Percentiles rank a stretch among this genome's conserved stretches.
phyloP scores from a whole-genome alignment of 2,113 vertebrate genomes.

The Austrofundulus limnaeus region DNA sequence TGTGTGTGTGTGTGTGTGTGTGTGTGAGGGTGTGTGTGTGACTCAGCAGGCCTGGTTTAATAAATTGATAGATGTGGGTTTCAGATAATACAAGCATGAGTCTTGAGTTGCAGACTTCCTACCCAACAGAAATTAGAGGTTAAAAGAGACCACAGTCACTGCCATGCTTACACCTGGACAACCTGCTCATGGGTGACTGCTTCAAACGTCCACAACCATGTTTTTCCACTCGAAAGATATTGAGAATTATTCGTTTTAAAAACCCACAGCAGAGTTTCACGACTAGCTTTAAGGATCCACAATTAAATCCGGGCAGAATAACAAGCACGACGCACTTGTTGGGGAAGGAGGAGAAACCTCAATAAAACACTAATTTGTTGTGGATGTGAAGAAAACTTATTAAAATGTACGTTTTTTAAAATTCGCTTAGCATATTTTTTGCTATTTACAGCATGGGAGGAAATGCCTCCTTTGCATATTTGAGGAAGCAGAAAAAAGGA shows the following conservation, averaged over 20 bases:
- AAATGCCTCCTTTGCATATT: constrained; percentile 72
- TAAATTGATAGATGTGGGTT: constrained; percentile 38
- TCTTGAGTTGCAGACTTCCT: constrained; percentile 19
- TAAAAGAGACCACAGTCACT: constrained; percentile 8
- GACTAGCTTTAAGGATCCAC: constrained; percentile 39
- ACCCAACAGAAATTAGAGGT: constrained; percentile 24
- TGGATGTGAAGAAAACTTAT: constrained; percentile 59
- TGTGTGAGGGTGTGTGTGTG: constrained; percentile 3
- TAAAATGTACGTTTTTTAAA: constrained; percentile 59
- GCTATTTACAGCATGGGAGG: constrained; percentile 52
- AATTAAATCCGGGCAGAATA: constrained; percentile 33
- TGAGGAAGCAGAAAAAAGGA: constrained; percentile 35
- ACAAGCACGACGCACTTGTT: constrained; percentile 9
- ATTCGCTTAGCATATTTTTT: constrained; percentile 64
- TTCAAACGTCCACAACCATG: background rate
- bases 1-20: no score
- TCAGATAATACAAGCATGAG: constrained; percentile 14
- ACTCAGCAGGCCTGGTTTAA: constrained; percentile 40
- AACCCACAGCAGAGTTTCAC: constrained; percentile 41
- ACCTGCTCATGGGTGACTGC: constrained; percentile 16
- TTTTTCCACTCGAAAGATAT: background rate
- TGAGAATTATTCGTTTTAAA: constrained; percentile 8
- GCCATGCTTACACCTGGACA: background rate
- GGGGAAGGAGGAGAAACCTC: constrained; percentile 15
- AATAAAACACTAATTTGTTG: constrained; percentile 53